phyloP scores from a whole-genome alignment of 1,140 invertebrate species.

The Chlorops oryzae region DNA sequence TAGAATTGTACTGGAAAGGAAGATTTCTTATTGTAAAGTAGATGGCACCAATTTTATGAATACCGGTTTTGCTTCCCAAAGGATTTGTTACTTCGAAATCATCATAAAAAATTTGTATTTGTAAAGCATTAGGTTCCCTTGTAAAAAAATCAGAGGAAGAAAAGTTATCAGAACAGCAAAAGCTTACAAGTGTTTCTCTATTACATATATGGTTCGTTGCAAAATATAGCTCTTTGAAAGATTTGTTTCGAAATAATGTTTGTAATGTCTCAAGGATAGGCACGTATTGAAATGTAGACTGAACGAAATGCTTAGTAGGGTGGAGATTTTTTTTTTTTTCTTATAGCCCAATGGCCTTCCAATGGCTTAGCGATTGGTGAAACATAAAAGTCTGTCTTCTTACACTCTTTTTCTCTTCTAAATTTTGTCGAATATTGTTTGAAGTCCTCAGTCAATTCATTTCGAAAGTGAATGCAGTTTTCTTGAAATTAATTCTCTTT shows the following conservation, averaged over 20 bases:
- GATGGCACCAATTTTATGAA: constrained; percentile 6
- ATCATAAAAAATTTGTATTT: constrained; percentile 12
- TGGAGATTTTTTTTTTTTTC: neutral
- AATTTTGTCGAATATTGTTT: neutral
- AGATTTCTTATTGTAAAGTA: constrained; percentile 7
- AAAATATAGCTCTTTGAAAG: constrained; percentile 1
- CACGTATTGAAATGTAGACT: constrained; percentile 6
- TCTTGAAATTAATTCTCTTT: neutral
- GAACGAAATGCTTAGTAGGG: neutral
- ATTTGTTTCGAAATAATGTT: constrained; percentile 1
- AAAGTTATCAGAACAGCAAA: constrained; percentile 7
- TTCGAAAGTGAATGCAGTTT: neutral
- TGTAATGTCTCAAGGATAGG: neutral
- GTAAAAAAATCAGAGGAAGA: constrained; percentile 1
- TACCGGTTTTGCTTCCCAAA: constrained; percentile 7
- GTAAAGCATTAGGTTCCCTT: constrained; percentile 6
- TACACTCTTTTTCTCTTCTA: too few relatives aligned
- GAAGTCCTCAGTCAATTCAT: neutral
- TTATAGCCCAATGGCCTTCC: neutral
- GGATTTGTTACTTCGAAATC: constrained; percentile 7
- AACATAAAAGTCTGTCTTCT: neutral
- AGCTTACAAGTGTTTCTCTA: neutral
- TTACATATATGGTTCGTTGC: constrained; percentile 8
- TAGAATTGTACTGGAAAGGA: constrained; percentile 6
- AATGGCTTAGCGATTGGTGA: neutral